Evolutionary conservation across 2,797 vertebrate species (phyloP).

Genomic region (Diplodus sargus): DNA sequence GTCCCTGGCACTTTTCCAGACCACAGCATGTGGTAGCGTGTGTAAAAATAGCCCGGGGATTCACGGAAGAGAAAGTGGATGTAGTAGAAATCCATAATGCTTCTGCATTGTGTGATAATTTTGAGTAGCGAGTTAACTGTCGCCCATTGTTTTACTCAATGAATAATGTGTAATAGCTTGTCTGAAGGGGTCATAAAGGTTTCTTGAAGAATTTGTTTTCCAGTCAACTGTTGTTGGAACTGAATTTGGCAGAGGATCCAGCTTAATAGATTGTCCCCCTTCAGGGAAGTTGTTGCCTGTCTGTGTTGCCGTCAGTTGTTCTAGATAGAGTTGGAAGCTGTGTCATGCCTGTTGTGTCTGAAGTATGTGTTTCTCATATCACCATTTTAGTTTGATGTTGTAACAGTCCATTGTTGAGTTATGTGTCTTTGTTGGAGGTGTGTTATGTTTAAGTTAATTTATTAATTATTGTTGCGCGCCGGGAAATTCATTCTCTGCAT

Average conservation of each 20-base stretch:
- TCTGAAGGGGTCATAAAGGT: slow-evolving; percentile 39
- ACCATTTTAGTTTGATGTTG: background rate
- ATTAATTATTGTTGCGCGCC: no score
- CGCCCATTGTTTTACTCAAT: background rate
- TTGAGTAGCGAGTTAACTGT: slow-evolving; percentile 5
- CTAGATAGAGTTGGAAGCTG: slow-evolving; percentile 5
- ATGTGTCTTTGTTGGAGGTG: slow-evolving; percentile 9
- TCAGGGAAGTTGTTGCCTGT: slow-evolving; percentile 49
- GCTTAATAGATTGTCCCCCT: slow-evolving; percentile 4
- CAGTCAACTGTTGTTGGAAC: slow-evolving; percentile 4
- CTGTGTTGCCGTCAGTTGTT: slow-evolving; percentile 26
- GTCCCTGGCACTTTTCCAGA: slow-evolving; percentile 60
- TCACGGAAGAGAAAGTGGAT: slow-evolving; percentile 55
- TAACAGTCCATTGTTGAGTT: background rate
- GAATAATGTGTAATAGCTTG: slow-evolving; percentile 30
- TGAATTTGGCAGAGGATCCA: slow-evolving; percentile 18
- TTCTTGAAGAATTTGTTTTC: slow-evolving; percentile 14
- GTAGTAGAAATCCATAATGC: slow-evolving; percentile 13
- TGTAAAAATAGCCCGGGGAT: slow-evolving; percentile 64
- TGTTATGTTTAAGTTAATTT: background rate
- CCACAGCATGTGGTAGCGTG: slow-evolving; percentile 47
- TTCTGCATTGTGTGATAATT: slow-evolving; percentile 19
- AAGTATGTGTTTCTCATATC: slow-evolving; percentile 27
- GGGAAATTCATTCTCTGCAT: no score
- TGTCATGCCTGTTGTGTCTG: slow-evolving; percentile 15